These are phyloP conservation scores for Blastomussa wellsi DNA, from an alignment of 92 coral and sea anemone species.

Conservation along the genomic window DNA sequence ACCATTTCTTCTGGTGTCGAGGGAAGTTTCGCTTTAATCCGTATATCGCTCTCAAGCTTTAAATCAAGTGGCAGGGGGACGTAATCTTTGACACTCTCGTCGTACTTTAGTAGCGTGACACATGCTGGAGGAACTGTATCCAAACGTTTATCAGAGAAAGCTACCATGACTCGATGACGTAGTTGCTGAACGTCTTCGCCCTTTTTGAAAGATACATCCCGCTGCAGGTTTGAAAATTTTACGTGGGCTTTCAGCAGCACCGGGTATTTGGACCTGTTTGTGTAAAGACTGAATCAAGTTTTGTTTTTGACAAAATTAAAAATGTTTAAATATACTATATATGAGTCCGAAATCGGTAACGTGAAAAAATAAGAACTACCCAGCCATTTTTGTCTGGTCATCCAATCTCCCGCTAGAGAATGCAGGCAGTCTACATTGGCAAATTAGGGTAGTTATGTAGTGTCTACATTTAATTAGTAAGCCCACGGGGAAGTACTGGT, in stretches of 20 bases:
- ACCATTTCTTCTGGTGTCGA: neutral
- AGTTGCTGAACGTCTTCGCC: neutral
- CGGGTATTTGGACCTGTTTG: constrained; percentile 4
- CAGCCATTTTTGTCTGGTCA: no score
- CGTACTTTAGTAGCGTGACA: neutral
- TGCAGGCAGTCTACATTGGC: no score
- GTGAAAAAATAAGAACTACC: no score
- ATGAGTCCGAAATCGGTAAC: no score
- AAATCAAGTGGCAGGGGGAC: neutral
- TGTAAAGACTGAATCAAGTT: no score
- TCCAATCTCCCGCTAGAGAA: no score
- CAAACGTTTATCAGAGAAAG: neutral
- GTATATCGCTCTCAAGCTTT: neutral
- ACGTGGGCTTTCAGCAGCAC: constrained; percentile 2
- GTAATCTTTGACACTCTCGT: neutral
- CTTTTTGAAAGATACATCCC: neutral
- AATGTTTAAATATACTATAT: no score
- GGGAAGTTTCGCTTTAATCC: neutral
- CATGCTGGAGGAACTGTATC: constrained; percentile 4
- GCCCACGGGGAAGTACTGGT: no score
- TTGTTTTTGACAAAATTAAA: no score
- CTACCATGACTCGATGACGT: neutral
- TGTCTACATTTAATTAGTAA: no score
- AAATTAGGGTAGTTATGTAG: no score
- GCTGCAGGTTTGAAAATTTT: neutral